Base-by-base conservation (phyloP, 1,140 invertebrate genomes). In the Temnothorax longispinosus region DNA sequence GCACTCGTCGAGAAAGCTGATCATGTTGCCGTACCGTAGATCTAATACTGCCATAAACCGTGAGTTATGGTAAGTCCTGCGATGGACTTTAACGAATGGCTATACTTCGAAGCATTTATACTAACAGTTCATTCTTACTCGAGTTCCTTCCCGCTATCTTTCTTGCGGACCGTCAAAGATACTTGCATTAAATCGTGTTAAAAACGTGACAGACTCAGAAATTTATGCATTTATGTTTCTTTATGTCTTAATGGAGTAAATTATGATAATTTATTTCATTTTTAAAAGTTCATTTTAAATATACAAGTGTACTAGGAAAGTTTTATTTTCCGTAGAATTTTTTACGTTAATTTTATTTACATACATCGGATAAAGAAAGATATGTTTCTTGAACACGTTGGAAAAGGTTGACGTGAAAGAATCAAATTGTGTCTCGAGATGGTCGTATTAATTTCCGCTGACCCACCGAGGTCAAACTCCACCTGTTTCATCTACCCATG, bases 401-500 rank as follows among this genome's bases (percentile, higher is more conserved):
- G 13, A 38, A 82, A 35, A 60, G 0, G 41, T 18, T 18, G 0
- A 44, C 18, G 35, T 47, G 32, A 74, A 62, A 18, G n/a, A 60
- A 60, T 74, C 80, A 47, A 44, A 41, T 74, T 56, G 38, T 47
- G 15, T 41, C 72, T 85, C 38, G 47, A 27, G 27, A 72, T 84
- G 75, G 52, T 64, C 74, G 35, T 74, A 89, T 89, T 89, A 89
- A 89, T 89, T 81, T 58, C 32, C 58, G 38, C 11, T 52, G 62
- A 81, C 54, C 87, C 75, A 62, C 4, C 21, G 35, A 69, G 87
- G 75, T 87, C 71, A 87, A 44, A 18, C 62, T 82, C 75, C 88
- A 90, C 89, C 89, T 90, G 89, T 78, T 89, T 89, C 71, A 90
- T 56, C 72, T 13, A 35, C 47, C 62, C 76, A 76, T 65, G 72